phyloP scores from a whole-genome alignment of 2,113 vertebrate genomes.

The Oxyruncus cristatus region DNA sequence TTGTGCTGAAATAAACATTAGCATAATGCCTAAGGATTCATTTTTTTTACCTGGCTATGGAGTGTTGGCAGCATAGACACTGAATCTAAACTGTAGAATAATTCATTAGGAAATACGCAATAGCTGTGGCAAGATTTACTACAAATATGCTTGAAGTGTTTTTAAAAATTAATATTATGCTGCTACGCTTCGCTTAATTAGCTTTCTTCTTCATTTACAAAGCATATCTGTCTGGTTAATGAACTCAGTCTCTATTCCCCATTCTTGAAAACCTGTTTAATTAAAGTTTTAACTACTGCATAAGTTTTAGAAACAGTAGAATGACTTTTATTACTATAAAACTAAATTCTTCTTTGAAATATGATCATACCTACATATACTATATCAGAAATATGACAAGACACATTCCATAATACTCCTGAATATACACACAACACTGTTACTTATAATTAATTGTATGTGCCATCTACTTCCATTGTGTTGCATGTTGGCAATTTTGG shows the following conservation, averaged over 20 bases:
- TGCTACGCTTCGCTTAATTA: constrained; percentile 74
- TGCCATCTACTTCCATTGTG: neutral
- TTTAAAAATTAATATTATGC: constrained; percentile 79
- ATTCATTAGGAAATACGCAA: constrained; percentile 69
- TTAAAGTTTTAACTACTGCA: constrained; percentile 76
- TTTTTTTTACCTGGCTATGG: constrained; percentile 54
- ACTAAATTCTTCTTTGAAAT: constrained; percentile 56
- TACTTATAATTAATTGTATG: neutral
- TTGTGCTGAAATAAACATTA: constrained; percentile 64
- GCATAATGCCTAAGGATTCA: constrained; percentile 40
- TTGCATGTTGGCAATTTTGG: neutral
- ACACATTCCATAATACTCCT: neutral
- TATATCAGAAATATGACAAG: neutral
- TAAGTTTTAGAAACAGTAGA: constrained; percentile 68
- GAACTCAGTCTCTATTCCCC: constrained; percentile 65
- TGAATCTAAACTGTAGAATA: constrained; percentile 63
- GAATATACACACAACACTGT: neutral
- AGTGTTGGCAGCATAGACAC: constrained; percentile 45
- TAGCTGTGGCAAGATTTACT: constrained; percentile 68
- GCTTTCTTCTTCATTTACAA: constrained; percentile 77
- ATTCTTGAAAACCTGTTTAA: constrained; percentile 73
- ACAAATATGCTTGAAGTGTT: constrained; percentile 68
- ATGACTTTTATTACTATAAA: constrained; percentile 61
- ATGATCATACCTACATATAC: neutral
- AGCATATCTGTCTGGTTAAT: constrained; percentile 77